phyloP scores from a whole-genome alignment of 2,888 invertebrate species.

The Leucozona laternaria region DNA sequence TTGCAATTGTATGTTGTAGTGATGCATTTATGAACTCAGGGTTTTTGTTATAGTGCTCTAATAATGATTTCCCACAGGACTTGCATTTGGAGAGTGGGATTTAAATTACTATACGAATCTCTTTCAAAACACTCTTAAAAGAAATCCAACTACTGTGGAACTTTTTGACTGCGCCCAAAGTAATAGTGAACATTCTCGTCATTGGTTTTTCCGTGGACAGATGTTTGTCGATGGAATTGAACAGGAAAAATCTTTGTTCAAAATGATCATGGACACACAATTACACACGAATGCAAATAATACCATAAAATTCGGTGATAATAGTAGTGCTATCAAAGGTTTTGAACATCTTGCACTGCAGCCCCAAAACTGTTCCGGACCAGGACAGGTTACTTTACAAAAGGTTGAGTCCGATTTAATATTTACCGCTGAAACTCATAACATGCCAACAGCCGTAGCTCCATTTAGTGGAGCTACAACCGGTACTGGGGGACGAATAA shows the following conservation, averaged over 20 bases:
- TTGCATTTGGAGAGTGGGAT: constrained; percentile 97
- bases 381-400: constrained; percentile 87
- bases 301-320: constrained; percentile 98
- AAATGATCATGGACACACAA: constrained; percentile 97
- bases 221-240: constrained; percentile 92
- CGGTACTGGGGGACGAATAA: constrained; percentile 97
- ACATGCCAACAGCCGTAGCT: constrained; percentile 98
- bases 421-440: constrained; percentile 99
- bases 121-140: constrained; percentile 91
- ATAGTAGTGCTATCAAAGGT: constrained; percentile 97
- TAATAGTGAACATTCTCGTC: constrained; percentile 98
- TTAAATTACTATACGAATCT: constrained; percentile 94
- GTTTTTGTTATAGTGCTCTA: neutral
- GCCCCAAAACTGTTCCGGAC: constrained; percentile 86
- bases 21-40: no score
- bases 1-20: no score
- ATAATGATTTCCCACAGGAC: constrained; percentile 84
- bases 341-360: constrained; percentile 89
- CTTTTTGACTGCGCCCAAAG: constrained; percentile 99
- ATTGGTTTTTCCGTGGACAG: constrained; percentile 99
- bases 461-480: constrained; percentile 99
- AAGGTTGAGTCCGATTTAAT: constrained; percentile 92
- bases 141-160: constrained; percentile 98
- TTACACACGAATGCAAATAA: constrained; percentile 94
- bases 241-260: constrained; percentile 92